Conservation (phyloP, 2,888 invertebrate genomes). For the Chaetogeoica ovagalla region DNA sequence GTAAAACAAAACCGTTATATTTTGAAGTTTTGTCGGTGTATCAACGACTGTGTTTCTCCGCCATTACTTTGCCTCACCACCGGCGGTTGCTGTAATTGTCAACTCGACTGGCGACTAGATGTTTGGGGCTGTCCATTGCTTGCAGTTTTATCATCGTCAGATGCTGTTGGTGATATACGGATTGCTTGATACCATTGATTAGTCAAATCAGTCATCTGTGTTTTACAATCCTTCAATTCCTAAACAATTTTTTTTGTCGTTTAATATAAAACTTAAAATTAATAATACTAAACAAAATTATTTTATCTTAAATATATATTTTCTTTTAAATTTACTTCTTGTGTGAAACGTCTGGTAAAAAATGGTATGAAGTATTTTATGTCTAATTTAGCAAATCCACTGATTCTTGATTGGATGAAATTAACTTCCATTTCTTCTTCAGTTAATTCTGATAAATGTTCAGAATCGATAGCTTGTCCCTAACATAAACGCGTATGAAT, state of each 20-base stretch:
- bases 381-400: conserved; percentile 90
- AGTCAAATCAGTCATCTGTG: conserved; percentile 93
- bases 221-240: conserved; percentile 93
- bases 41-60: conserved; percentile 49
- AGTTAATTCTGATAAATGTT: conserved; percentile 88
- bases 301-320: not conserved
- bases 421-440: conserved; percentile 90
- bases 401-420: conserved; percentile 76
- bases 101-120: conserved; percentile 39
- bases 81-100: conserved; percentile 47
- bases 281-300: not conserved
- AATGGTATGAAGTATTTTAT: conserved; percentile 93
- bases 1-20: conserved; percentile 51
- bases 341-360: conserved; percentile 92
- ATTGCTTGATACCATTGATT: conserved; percentile 98
- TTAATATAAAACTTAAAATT: too few relatives aligned
- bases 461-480: conserved; percentile 91
- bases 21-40: conserved; percentile 51
- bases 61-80: conserved; percentile 49
- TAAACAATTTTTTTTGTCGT: conserved; percentile 59
- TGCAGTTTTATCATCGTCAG: conserved; percentile 70
- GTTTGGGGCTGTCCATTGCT: conserved; percentile 37
- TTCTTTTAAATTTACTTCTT: conserved; percentile 70
- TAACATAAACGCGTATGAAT: conserved; percentile 56
- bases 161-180: conserved; percentile 82